These are phyloP conservation scores for Leptinotarsa texana DNA, from an alignment of 1,140 invertebrate genomes.

Conservation along the genomic window DNA sequence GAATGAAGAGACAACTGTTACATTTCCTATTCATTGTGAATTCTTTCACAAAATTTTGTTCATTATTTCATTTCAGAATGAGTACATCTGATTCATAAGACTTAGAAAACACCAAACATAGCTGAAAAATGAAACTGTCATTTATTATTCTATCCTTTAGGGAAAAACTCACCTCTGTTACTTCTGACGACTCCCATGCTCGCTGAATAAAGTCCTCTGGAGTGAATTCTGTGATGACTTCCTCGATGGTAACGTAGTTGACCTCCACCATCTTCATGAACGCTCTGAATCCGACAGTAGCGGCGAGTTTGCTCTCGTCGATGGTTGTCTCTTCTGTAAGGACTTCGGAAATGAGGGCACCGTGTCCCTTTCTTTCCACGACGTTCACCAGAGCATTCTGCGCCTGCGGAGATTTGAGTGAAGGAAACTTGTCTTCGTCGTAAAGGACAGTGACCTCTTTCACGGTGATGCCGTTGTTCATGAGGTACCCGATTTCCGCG, in stretches of 20 bases:
- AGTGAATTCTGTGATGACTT: constrained; percentile 77
- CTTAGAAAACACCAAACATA: no score
- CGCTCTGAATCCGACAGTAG: constrained; percentile 78
- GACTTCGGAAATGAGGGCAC: constrained; percentile 76
- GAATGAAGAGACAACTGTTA: no score
- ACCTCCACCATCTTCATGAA: constrained; percentile 83
- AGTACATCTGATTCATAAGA: no score
- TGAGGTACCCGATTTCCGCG: constrained; percentile 76
- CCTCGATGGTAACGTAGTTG: constrained; percentile 78
- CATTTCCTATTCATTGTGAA: no score
- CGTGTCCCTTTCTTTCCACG: constrained; percentile 79
- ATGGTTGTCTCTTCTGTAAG: constrained; percentile 76
- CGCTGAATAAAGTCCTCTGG: constrained; percentile 80
- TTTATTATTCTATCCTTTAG: no score
- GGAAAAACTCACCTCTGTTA: constrained; percentile 60
- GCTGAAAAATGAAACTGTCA: no score
- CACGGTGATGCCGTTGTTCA: constrained; percentile 73
- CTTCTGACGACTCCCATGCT: constrained; percentile 74
- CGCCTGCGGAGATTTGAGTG: constrained; percentile 74
- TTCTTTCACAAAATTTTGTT: no score
- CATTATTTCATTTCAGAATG: no score
- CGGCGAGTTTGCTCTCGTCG: constrained; percentile 73
- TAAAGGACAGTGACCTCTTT: constrained; percentile 78
- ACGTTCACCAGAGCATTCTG: constrained; percentile 81
- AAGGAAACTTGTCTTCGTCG: constrained; percentile 76